Conservation (phyloP, 2,888 invertebrate species). For the Candidula unifasciata region DNA sequence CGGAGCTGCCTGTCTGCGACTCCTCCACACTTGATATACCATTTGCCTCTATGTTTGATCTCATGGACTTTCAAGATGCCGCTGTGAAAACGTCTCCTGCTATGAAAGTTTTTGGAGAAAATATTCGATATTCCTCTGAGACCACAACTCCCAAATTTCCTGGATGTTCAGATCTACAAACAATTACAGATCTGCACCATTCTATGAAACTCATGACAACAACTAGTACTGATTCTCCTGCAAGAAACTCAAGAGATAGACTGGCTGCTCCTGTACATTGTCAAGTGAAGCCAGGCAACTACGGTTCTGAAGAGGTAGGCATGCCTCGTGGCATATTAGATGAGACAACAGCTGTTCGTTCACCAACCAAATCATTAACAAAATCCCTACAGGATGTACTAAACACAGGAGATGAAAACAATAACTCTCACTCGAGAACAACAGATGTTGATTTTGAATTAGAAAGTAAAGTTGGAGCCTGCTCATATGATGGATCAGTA, state of each 20-base stretch:
- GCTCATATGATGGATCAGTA: too few relatives aligned
- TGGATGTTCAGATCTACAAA: neutral
- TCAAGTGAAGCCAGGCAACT: neutral
- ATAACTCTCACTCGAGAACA: neutral
- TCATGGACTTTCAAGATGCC: neutral
- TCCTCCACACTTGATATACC: constrained; percentile 47
- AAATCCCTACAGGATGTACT: neutral
- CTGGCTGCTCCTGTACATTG: neutral
- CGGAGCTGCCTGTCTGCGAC: constrained; percentile 44
- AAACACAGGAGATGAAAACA: neutral
- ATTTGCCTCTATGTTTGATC: constrained; percentile 45
- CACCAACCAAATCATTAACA: neutral
- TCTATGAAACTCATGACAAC: too few relatives aligned
- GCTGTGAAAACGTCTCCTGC: neutral
- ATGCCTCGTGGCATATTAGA: neutral
- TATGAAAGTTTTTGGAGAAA: neutral
- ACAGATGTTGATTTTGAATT: neutral
- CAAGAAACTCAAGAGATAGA: neutral
- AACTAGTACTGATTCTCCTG: neutral
- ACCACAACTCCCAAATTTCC: too few relatives aligned
- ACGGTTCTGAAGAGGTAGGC: too few relatives aligned
- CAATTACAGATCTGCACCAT: neutral
- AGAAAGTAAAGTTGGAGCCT: neutral
- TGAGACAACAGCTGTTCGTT: neutral
- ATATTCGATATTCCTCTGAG: neutral